Conservation (phyloP, 2,797 vertebrate genomes). For the Coregonus ussuriensis region DNA sequence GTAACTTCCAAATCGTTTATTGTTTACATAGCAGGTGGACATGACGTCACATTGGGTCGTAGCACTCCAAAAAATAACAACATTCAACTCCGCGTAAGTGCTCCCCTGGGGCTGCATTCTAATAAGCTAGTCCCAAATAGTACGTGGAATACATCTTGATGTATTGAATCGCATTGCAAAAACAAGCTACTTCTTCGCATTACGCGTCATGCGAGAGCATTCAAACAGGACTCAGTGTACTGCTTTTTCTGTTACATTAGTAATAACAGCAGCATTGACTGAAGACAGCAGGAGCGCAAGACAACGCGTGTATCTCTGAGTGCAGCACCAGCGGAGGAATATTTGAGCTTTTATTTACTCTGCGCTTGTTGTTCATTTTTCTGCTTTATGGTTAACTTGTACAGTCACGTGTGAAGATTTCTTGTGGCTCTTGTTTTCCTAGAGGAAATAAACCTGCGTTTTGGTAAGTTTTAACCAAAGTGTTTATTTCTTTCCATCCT, state of each 20-base stretch:
- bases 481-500: conserved; percentile 47
- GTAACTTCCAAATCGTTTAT: conserved; percentile 73
- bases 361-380: conserved; percentile 71
- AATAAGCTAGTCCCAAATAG: conserved; percentile 79
- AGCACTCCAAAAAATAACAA: conserved; percentile 76
- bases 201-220: conserved; percentile 74
- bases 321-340: conserved; percentile 78
- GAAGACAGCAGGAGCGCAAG: conserved; percentile 76
- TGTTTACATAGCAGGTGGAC: conserved; percentile 91
- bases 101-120: conserved; percentile 69
- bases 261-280: conserved; percentile 80
- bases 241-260: conserved; percentile 79
- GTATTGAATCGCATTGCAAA: conserved; percentile 75
- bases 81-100: conserved; percentile 69
- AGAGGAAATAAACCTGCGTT: conserved; percentile 55
- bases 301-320: conserved; percentile 70
- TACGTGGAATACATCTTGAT: conserved; percentile 76
- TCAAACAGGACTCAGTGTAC: conserved; percentile 78
- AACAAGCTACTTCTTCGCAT: conserved; percentile 76
- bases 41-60: conserved; percentile 85
- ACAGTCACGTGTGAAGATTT: conserved; percentile 72
- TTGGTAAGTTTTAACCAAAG: conserved; percentile 58
- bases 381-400: conserved; percentile 72
- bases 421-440: conserved; percentile 59
- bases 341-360: conserved; percentile 76